Evolutionary conservation across 2,113 vertebrate species (phyloP).

Genomic region (Antechinus flavipes): DNA sequence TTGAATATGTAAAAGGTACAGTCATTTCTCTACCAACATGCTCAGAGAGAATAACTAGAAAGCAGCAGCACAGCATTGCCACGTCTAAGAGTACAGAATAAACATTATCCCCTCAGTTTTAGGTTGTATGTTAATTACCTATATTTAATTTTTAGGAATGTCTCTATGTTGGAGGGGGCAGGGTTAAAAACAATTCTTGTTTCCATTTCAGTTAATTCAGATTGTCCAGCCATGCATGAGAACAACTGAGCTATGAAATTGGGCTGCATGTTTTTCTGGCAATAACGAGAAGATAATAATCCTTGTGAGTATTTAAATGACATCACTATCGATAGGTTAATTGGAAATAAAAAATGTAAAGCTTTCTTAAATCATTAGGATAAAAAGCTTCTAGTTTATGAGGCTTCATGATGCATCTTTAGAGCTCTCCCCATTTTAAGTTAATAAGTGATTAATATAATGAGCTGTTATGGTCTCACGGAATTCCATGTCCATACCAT

Average conservation of each 20-base stretch:
- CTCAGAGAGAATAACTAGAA: conserved; percentile 51
- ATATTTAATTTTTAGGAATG: conserved; percentile 73
- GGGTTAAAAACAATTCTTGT: conserved; percentile 68
- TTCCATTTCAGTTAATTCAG: conserved; percentile 82
- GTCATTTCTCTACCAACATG: conserved; percentile 33
- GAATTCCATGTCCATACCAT: conserved; percentile 37
- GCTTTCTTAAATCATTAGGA: conserved; percentile 78
- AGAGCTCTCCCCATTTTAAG: conserved; percentile 61
- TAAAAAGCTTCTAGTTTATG: conserved; percentile 68
- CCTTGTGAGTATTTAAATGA: conserved; percentile 84
- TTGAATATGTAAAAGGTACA: conserved; percentile 37
- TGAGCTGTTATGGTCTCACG: background rate
- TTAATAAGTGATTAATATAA: conserved; percentile 72
- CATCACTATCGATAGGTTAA: conserved; percentile 89
- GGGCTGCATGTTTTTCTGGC: conserved; percentile 83
- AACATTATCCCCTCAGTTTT: conserved; percentile 67
- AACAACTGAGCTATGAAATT: conserved; percentile 86
- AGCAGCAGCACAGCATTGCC: conserved; percentile 29
- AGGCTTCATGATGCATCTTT: conserved; percentile 56
- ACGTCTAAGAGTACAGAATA: conserved; percentile 65
- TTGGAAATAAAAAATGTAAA: conserved; percentile 89
- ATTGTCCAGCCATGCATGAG: conserved; percentile 78
- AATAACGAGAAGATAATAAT: conserved; percentile 86
- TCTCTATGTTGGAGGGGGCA: background rate
- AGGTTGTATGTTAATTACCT: conserved; percentile 80